phyloP scores from a whole-genome alignment of 2,888 invertebrate species.

The Lymantria dispar region DNA sequence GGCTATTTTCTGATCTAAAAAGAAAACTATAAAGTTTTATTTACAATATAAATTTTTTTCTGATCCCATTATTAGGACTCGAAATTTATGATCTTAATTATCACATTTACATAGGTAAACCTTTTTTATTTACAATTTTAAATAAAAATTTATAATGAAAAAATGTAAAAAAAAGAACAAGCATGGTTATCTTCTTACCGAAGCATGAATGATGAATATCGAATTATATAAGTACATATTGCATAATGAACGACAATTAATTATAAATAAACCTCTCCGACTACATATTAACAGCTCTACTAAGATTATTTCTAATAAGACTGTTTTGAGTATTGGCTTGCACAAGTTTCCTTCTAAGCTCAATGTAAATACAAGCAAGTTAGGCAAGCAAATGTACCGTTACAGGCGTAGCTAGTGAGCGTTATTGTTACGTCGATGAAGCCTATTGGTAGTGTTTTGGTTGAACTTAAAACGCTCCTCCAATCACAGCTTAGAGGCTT shows the following conservation, averaged over 20 bases:
- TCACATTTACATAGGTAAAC: too few species aligned
- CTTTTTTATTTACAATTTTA: too few species aligned
- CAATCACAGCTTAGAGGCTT: constrained; percentile 63
- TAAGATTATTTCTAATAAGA: constrained; percentile 1
- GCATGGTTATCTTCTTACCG: too few species aligned
- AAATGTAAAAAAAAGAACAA: too few species aligned
- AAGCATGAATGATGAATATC: too few species aligned
- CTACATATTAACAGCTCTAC: not conserved
- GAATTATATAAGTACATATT: too few species aligned
- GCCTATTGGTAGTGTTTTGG: constrained; percentile 48
- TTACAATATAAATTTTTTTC: too few species aligned
- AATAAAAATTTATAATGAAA: too few species aligned
- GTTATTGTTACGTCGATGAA: constrained; percentile 58
- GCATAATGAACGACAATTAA: not conserved
- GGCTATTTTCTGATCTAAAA: too few species aligned
- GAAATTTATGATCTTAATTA: too few species aligned
- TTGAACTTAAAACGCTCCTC: constrained; percentile 44
- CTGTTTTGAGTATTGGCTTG: not conserved
- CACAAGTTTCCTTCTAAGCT: constrained; percentile 10
- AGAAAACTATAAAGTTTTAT: too few species aligned
- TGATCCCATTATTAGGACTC: too few species aligned
- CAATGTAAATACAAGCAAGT: constrained; percentile 21
- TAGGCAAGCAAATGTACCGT: constrained; percentile 32
- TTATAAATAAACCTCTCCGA: not conserved
- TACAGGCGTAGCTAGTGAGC: constrained; percentile 52